Percentiles rank a stretch among this genome's conserved stretches.
These are phyloP conservation scores for Hyposmocoma kahamanoa DNA, from an alignment of 1,140 invertebrate species.

Conservation along the genomic window DNA sequence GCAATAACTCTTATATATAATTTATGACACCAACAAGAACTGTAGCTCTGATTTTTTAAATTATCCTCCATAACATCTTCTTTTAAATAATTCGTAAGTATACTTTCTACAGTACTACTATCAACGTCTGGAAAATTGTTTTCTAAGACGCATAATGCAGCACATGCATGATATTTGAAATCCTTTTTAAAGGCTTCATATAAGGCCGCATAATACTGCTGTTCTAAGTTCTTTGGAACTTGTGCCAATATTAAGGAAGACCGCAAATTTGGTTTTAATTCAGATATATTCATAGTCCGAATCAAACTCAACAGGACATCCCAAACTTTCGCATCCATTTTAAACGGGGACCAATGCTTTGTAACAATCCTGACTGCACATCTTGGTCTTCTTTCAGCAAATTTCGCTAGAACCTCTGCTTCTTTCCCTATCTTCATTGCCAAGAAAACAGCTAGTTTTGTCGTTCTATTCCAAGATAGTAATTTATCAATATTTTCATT, in stretches of 20 bases:
- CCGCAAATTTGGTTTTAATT: neutral
- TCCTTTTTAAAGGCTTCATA: conserved; percentile 20
- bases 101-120: conserved; percentile 17
- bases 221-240: conserved; percentile 26
- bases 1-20: conserved; percentile 29
- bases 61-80: conserved; percentile 1
- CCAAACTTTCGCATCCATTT: conserved; percentile 18
- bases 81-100: conserved; percentile 5
- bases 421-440: conserved; percentile 18
- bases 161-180: conserved; percentile 11
- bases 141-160: conserved; percentile 23
- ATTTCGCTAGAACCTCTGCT: conserved; percentile 15
- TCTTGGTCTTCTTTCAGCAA: conserved; percentile 22
- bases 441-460: conserved; percentile 21
- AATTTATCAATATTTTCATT: conserved; percentile 21
- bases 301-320: conserved; percentile 27
- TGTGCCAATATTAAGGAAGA: neutral
- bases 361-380: conserved; percentile 16
- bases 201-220: conserved; percentile 29
- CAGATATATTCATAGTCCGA: conserved; percentile 2
- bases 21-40: neutral
- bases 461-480: conserved; percentile 22
- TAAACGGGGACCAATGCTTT: neutral
- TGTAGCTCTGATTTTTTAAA: neutral
- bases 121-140: conserved; percentile 25